Percentiles rank a stretch among this genome's conserved stretches.
Evolutionary conservation across 2,113 vertebrate species (phyloP).

Genomic region (Phyllopteryx taeniolatus): DNA sequence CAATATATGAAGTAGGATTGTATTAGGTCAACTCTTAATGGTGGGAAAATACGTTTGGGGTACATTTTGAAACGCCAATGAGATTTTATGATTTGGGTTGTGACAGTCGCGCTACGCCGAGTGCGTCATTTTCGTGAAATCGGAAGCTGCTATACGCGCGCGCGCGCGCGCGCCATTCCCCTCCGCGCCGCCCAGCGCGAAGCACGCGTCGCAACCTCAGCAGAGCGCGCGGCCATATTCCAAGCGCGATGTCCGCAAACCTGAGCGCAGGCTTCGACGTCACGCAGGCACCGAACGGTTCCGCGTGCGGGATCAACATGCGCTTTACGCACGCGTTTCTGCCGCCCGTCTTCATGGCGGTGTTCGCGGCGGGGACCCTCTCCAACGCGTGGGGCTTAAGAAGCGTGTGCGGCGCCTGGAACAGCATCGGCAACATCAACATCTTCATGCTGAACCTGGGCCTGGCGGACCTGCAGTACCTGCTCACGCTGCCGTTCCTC

Average conservation of each 20-base stretch:
- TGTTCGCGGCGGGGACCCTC: slow-evolving; percentile 70
- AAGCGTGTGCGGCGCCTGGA: slow-evolving; percentile 40
- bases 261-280: slow-evolving; percentile 9
- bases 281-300: slow-evolving; percentile 40
- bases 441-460: slow-evolving; percentile 78
- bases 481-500: slow-evolving; percentile 78
- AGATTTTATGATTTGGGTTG: too few species aligned
- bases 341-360: slow-evolving; percentile 63
- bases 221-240: too few species aligned
- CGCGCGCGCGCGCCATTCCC: too few species aligned
- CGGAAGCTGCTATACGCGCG: too few species aligned
- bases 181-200: too few species aligned
- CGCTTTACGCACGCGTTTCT: slow-evolving; percentile 69
- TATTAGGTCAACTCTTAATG: too few species aligned
- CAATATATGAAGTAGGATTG: too few species aligned
- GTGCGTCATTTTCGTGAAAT: too few species aligned
- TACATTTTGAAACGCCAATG: too few species aligned
- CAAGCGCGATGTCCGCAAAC: slow-evolving; percentile 50
- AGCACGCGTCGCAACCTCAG: too few species aligned
- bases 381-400: slow-evolving; percentile 67
- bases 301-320: slow-evolving; percentile 41
- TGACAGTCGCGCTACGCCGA: too few species aligned
- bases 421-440: slow-evolving; percentile 52
- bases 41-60: too few species aligned
- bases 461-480: slow-evolving; percentile 77